phyloP scores from a whole-genome alignment of 2,113 vertebrate species.

The Trichechus manatus region DNA sequence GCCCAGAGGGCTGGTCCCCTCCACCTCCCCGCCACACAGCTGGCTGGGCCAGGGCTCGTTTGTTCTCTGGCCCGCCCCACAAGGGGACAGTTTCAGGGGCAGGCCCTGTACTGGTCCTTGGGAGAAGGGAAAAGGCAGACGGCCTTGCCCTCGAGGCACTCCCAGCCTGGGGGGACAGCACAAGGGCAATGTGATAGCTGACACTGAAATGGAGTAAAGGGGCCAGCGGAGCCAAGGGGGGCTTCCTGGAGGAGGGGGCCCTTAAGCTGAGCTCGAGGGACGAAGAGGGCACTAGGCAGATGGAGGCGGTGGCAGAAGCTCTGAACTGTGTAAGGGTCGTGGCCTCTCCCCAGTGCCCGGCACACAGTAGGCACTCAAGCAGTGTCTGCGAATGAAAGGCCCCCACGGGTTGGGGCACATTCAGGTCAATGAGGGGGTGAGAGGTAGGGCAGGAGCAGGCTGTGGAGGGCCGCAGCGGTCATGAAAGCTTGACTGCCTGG shows the following conservation, averaged over 20 bases:
- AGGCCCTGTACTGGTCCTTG: neutral
- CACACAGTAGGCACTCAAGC: neutral
- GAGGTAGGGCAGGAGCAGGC: neutral
- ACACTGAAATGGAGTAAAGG: neutral
- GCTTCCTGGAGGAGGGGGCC: neutral
- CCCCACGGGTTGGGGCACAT: neutral
- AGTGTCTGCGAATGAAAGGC: neutral
- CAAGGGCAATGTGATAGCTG: neutral
- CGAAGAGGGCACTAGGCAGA: neutral
- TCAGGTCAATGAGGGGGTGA: neutral
- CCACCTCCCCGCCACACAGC: neutral
- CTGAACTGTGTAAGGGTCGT: accelerated
- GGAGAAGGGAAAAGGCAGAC: neutral
- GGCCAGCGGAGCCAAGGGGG: neutral
- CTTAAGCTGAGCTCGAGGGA: neutral
- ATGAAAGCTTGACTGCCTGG: neutral
- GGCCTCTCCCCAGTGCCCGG: neutral
- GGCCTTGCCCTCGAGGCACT: neutral
- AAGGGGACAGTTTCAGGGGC: too few species aligned
- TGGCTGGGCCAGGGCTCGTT: neutral
- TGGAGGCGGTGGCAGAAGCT: accelerated
- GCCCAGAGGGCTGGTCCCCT: too few species aligned
- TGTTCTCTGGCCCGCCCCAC: accelerated
- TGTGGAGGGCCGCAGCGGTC: neutral
- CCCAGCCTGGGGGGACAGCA: neutral